Base-by-base conservation (phyloP, 1,140 invertebrate genomes). In the Dendroctonus ponderosae region DNA sequence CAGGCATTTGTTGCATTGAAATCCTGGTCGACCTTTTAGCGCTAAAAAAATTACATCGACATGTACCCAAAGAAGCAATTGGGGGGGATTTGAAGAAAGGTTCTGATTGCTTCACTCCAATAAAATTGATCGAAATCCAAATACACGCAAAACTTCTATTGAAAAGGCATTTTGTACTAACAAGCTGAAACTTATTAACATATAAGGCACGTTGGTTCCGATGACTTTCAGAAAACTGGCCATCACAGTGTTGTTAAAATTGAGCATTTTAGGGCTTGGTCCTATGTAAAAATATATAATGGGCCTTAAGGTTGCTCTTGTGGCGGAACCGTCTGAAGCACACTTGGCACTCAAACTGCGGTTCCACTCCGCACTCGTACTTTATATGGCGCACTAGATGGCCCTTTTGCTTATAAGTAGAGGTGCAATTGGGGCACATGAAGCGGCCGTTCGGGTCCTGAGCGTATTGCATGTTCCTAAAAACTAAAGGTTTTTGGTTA, bases 351-450 rank as follows among this genome's bases (percentile, higher is more conserved):
- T 89, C 85, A 78, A 92, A 91, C 54, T 88, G 84, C 2, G 88
- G 89, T 57, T 89, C 86, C 14, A 86, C 85, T 39, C 85, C 84
- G 76, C 88, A 90, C 74, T 89, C 88, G 75, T 86, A 88, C 68
- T 85, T 87, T 63, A 84, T 84, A 70, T 89, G 87, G 6, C 50
- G 60, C 6, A 80, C 82, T 7, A 85, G 67, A 52, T 82, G 83
- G 14, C 81, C 70, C 59, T 70, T 74, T 46, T 73, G 70, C 40
- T 73, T 73, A 44, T 73, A 74, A 1, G 67, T 66, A 5, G 69
- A 68, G 26, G 56, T 54, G 56, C 72, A 74, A 15, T 68, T 74
- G 7, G 70, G 65, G 50, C 72, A 74, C 61, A 70, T 67, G 48
- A 58, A 73, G n/a, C 71, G 54, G n/a, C 71, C 73, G 42, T 73